A percentile compares a stretch with the other conserved stretches of the same genome.
Evolutionary conservation across 2,888 invertebrate species (phyloP).

Genomic region (Ichneumoninae sp.): DNA sequence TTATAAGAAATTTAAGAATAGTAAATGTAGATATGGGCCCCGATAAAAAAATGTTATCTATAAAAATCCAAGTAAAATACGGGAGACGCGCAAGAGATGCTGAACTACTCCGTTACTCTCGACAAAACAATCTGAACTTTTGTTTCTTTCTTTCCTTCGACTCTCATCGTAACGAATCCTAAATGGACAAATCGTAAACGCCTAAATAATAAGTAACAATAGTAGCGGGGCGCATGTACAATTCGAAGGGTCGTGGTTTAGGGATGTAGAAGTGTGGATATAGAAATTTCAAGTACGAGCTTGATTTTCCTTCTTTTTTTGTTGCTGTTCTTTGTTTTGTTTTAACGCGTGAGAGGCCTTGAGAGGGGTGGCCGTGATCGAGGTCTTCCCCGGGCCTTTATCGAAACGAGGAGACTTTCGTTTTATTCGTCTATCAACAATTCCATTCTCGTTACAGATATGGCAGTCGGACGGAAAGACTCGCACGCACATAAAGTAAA

Average conservation of each 20-base stretch:
- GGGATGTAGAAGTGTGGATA: conserved; percentile 5
- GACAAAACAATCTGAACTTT: not conserved
- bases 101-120: not conserved
- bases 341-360: not conserved
- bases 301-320: not conserved
- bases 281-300: not conserved
- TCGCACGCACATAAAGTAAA: conserved; percentile 18
- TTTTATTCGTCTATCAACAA: conserved; percentile 40
- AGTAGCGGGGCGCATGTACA: not conserved
- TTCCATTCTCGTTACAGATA: conserved; percentile 60
- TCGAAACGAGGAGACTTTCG: conserved; percentile 50
- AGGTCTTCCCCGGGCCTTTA: not conserved
- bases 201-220: conserved; percentile 25
- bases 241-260: not conserved
- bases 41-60: conserved; percentile 12
- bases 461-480: conserved; percentile 62
- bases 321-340: not conserved
- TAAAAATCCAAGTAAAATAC: conserved; percentile 10
- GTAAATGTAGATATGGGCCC: not conserved
- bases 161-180: conserved; percentile 15
- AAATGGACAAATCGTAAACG: not conserved
- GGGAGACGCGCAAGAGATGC: not conserved
- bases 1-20: not conserved
- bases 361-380: not conserved
- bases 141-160: conserved; percentile 3